Evolutionary conservation across 2,113 vertebrate genomes (phyloP), one percentile per base, ranked within the genome.

Genomic region (Paraplagusia blochii): DNA sequence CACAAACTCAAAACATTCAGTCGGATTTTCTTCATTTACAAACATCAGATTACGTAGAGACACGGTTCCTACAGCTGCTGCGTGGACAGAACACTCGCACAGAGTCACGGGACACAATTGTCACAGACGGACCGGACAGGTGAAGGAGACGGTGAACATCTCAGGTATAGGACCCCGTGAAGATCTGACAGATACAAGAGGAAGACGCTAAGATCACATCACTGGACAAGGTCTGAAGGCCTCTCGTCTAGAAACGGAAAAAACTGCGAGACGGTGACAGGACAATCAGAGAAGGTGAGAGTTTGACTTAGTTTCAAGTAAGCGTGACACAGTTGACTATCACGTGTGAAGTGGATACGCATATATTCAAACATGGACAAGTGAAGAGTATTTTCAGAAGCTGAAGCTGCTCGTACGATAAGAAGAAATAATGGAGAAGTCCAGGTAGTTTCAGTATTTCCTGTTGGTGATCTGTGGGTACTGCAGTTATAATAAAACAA

Each of bases 1-100:
- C 78, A 64, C 74, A 48, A 64, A 53, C 56, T 34, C 73, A 79
- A 29, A 29, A 29, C 75, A 83, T 80, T 84, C 81, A 83, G 58
- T 78, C 74, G 51, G n/a, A 65, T 49, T 63, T 36, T 8, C 36
- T 43, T 44, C 5, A 44, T 48, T 75, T 51, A 79, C 68, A 67
- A 62, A 77, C 68, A 69, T 67, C 22, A 70, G 22, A 44, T 69
- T 60, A 63, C 68, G 77, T 52, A 66, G 48, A 49, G 35, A 15
- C 50, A 51, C 13, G 52, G 70, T 13, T 43, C 51, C 35, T 54
- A 69, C 63, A 50, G 43, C 52, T 53, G 69, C 53, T 59, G 60
- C n/a, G 22, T 62, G 63, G 63, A 80, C 44, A 12, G 10, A 67
- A 84, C 80, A 83, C 76, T 85, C 77, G 77, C 22, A 29, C 22